Evolutionary conservation across 2,797 vertebrate species (phyloP).

Genomic region (Austrolebias charrua): DNA sequence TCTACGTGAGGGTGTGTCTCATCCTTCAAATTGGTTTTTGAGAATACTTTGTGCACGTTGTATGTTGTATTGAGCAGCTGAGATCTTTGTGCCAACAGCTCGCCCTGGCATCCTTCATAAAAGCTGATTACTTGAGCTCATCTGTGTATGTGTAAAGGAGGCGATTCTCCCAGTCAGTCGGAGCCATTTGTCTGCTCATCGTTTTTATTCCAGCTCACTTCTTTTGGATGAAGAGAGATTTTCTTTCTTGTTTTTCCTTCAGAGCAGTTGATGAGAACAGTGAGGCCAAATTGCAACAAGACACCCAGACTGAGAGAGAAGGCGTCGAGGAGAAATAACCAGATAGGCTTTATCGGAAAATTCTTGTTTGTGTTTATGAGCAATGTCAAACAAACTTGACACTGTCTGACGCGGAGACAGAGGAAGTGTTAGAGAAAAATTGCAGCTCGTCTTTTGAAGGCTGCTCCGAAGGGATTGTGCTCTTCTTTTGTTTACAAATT

Average conservation of each 20-base stretch:
- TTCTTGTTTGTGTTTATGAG: slow-evolving; percentile 50
- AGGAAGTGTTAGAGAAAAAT: slow-evolving; percentile 24
- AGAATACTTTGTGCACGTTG: slow-evolving; percentile 31
- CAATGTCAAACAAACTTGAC: slow-evolving; percentile 49
- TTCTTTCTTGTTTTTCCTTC: slow-evolving; percentile 1
- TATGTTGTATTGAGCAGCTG: slow-evolving; percentile 25
- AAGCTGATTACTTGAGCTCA: slow-evolving; percentile 66
- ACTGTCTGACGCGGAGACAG: slow-evolving; percentile 37
- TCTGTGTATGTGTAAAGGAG: slow-evolving; percentile 20
- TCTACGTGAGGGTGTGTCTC: slow-evolving; percentile 23
- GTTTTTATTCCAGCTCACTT: slow-evolving; percentile 49
- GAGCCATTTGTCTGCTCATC: slow-evolving; percentile 59
- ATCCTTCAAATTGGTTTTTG: slow-evolving; percentile 36
- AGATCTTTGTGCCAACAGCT: slow-evolving; percentile 55
- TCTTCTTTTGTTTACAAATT: slow-evolving; percentile 29
- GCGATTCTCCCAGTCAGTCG: slow-evolving; percentile 54
- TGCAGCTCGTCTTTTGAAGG: slow-evolving; percentile 34
- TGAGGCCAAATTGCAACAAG: slow-evolving; percentile 59
- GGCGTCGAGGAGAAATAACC: slow-evolving; percentile 41
- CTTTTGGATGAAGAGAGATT: slow-evolving; percentile 39
- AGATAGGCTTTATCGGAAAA: slow-evolving; percentile 49
- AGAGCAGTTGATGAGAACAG: slow-evolving; percentile 53
- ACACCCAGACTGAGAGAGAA: slow-evolving; percentile 18
- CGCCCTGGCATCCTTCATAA: slow-evolving; percentile 48
- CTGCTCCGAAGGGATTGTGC: slow-evolving; percentile 26